Conservation (phyloP, 2,888 invertebrate species). For the Trypoxylon attenuatum region DNA sequence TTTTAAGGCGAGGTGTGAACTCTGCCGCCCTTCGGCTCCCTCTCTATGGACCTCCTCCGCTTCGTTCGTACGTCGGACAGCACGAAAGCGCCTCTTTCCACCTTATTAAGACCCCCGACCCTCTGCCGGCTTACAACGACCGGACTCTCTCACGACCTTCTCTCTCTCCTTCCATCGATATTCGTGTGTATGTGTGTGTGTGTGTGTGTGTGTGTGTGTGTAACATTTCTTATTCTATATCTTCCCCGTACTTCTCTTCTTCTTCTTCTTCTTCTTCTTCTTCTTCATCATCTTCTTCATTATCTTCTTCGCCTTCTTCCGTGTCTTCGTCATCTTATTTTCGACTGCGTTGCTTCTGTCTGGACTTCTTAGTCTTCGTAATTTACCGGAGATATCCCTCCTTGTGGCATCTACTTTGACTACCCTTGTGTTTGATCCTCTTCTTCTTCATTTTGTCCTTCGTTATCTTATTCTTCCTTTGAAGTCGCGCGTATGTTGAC, state of each 20-base stretch:
- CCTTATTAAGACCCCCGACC: conserved; percentile 58
- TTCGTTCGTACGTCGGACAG: conserved; percentile 48
- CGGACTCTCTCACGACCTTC: conserved; percentile 52
- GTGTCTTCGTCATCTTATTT: no score
- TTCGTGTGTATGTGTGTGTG: no score
- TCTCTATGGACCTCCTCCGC: neutral
- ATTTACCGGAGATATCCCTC: no score
- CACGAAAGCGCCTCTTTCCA: conserved; percentile 59
- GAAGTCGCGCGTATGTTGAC: conserved; percentile 32
- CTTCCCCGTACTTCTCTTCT: conserved; percentile 6
- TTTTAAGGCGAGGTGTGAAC: conserved; percentile 61
- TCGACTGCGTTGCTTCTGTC: no score
- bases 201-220: no score
- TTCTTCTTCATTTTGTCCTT: neutral
- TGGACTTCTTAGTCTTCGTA: no score
- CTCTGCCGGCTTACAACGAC: conserved; percentile 46
- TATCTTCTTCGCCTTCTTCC: neutral
- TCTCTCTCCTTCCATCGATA: conserved; percentile 18
- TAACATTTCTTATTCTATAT: no score
- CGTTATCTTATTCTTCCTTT: conserved; percentile 20
- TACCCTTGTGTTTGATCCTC: no score
- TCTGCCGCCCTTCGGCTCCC: conserved; percentile 56
- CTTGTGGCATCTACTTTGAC: no score
- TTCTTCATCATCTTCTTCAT: neutral
- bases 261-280: conserved; percentile 3